Percentiles rank a stretch among this genome's conserved stretches.
phyloP scores from a whole-genome alignment of 2,797 vertebrate genomes.

The Falco biarmicus region DNA sequence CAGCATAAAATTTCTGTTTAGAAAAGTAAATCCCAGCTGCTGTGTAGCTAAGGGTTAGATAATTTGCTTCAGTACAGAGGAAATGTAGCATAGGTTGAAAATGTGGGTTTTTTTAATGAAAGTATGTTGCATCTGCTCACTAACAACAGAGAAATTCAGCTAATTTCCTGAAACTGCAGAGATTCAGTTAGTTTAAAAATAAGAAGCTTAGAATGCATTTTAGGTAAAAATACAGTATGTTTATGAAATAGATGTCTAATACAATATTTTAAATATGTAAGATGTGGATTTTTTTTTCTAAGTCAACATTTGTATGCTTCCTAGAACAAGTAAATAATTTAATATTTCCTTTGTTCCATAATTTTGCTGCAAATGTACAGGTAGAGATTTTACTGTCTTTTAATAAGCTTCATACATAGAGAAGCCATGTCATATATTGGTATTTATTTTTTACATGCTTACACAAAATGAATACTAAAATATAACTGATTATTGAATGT shows the following conservation, averaged over 20 bases:
- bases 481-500: background rate
- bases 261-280: background rate
- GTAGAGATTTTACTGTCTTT: background rate
- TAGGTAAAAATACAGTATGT: background rate
- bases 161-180: background rate
- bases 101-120: background rate
- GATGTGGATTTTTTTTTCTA: background rate
- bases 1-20: conserved; percentile 14
- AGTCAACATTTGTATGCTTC: background rate
- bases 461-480: background rate
- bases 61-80: background rate
- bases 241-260: background rate
- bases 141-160: background rate
- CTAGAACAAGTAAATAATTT: background rate
- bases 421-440: background rate
- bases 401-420: background rate
- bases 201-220: background rate
- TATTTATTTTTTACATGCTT: background rate
- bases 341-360: background rate
- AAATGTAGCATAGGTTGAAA: background rate
- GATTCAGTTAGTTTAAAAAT: background rate
- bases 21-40: conserved; percentile 59
- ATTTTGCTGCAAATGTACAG: background rate
- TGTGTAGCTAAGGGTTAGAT: conserved; percentile 11
- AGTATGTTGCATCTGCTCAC: background rate